Base-by-base conservation (phyloP, 2,113 vertebrate species). In the Sinosuthora webbiana region DNA sequence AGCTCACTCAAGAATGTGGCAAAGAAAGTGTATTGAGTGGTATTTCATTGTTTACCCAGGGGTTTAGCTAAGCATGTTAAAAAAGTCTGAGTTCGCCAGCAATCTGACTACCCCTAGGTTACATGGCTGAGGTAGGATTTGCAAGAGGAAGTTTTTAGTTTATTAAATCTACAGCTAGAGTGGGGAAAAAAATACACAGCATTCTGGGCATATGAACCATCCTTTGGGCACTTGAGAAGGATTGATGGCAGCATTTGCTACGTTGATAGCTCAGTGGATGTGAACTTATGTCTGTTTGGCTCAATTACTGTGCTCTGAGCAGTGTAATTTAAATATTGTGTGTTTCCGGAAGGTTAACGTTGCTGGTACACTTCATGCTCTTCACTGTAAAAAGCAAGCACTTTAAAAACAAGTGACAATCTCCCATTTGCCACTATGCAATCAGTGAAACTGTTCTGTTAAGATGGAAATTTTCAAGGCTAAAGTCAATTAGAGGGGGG, bases 301-400 rank as follows among this genome's bases (percentile, higher is more conserved):
- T 95, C 95, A 90, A 91, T 96, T 92, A 88, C 92, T 95, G 94
- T 88, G 88, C 90, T 95, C 83, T 75, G 87, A 96, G 96, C 93
- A 94, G 68, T 92, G 88, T 93, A 96, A 95, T 97, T 96, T 96
- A 96, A 96, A 96, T 97, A 96, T 90, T 93, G 85, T 95, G 85
- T 96, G 87, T 95, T 96, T 96, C 95, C 44, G 1, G 95, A 95
- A 97, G 90, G 96, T 95, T 96, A 96, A 52, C 88, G 0, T 81
- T 95, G 85, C 94, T 95, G 79, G 68, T 93, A 37, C 91, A 94
- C 95, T 96, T 95, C 63, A 42, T 83, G 84, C 87, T 90, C 82
- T 90, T 90, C 76, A 33, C 76, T 92, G 88, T 96, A 92, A 95
- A 96, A 96, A 96, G 85, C 75, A 92, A 92, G 86, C 85, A 33